Evolutionary conservation across 2,888 invertebrate genomes (phyloP).

Genomic region (Erynnis tages): DNA sequence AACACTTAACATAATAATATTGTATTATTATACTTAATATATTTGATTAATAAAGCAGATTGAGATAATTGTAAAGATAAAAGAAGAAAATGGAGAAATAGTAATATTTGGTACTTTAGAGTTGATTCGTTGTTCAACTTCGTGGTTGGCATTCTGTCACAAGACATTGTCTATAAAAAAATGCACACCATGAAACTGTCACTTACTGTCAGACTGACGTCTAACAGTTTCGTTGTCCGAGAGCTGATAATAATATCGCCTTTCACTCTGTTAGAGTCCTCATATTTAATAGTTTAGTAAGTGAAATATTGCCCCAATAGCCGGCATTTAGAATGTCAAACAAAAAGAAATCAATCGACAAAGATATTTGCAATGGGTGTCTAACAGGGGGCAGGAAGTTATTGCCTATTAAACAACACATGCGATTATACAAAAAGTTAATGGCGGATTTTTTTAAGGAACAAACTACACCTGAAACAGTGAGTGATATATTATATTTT

Average conservation of each 20-base stretch:
- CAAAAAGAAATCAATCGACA: neutral
- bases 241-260: slow-evolving; percentile 9
- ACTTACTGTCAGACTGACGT: neutral
- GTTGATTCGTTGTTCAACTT: too few relatives aligned
- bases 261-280: neutral
- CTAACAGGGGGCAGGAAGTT: slow-evolving; percentile 1
- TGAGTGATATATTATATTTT: neutral
- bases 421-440: slow-evolving; percentile 3
- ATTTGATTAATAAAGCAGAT: too few relatives aligned
- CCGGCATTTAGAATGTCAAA: slow-evolving; percentile 1
- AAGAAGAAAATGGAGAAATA: too few relatives aligned
- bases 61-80: too few relatives aligned
- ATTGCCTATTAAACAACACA: slow-evolving; percentile 14
- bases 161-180: neutral
- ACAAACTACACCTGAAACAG: neutral
- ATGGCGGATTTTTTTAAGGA: slow-evolving; percentile 7
- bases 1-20: too few relatives aligned
- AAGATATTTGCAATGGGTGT: slow-evolving; percentile 13
- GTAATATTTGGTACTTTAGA: too few relatives aligned
- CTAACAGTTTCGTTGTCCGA: slow-evolving; percentile 3
- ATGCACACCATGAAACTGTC: neutral
- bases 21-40: too few relatives aligned
- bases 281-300: neutral
- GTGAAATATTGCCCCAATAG: neutral
- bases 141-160: too few relatives aligned